Percentiles rank a stretch among this genome's conserved stretches.
Evolutionary conservation across 2,888 invertebrate genomes (phyloP).

Genomic region (Drosophila paramelanica): DNA sequence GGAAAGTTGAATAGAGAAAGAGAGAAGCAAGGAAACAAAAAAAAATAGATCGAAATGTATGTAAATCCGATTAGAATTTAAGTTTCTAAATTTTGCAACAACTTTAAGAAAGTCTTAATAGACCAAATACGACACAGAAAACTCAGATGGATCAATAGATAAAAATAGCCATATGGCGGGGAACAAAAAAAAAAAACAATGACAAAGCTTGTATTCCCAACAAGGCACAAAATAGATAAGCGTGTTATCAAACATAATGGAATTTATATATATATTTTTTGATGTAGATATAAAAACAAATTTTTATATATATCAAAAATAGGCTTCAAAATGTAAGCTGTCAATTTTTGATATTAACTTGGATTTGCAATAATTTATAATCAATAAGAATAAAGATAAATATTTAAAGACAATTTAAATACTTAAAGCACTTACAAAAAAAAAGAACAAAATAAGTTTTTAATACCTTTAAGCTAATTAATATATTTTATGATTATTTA

Average conservation of each 20-base stretch:
- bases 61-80: slow-evolving; percentile 76
- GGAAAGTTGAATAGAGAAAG: slow-evolving; percentile 54
- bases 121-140: background rate
- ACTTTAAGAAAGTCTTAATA: slow-evolving; percentile 48
- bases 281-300: no score
- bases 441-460: no score
- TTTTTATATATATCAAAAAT: no score
- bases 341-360: no score
- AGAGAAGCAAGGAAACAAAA: slow-evolving; percentile 5
- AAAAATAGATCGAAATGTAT: slow-evolving; percentile 44
- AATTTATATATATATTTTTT: no score
- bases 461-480: no score
- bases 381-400: no score
- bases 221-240: background rate
- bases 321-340: no score
- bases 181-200: slow-evolving; percentile 3
- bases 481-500: no score
- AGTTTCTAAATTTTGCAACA: slow-evolving; percentile 54
- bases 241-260: background rate
- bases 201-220: background rate
- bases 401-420: no score
- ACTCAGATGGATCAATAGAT: slow-evolving; percentile 38
- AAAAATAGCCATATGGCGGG: slow-evolving; percentile 36
- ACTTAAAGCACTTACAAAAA: no score
- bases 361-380: no score